These are phyloP conservation scores for Drosophila ogumai DNA, from an alignment of 1,140 invertebrate species.

Conservation along the genomic window DNA sequence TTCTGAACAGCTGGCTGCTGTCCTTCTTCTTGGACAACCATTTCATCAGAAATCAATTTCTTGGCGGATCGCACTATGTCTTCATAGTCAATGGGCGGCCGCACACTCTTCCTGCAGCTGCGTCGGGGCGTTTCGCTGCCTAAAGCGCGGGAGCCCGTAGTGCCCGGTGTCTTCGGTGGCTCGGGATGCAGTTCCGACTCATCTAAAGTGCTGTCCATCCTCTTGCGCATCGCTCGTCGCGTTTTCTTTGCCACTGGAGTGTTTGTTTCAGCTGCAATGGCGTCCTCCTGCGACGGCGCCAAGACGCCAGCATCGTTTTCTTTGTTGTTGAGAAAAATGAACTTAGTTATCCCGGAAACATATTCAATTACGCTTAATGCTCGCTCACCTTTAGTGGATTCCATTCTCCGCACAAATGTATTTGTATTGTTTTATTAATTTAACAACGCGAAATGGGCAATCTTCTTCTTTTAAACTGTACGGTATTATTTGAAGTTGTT, in stretches of 20 bases:
- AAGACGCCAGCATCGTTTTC: conserved; percentile 15
- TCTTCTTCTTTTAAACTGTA: conserved; percentile 17
- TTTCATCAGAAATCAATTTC: conserved; percentile 15
- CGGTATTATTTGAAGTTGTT: conserved; percentile 35
- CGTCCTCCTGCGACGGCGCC: conserved; percentile 19
- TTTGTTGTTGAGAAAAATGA: neutral
- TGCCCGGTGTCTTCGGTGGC: conserved; percentile 13
- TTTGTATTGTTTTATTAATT: neutral
- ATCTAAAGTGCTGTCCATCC: neutral
- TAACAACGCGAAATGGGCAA: conserved; percentile 1
- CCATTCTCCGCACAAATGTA: conserved; percentile 5
- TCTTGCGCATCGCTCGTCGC: conserved; percentile 5
- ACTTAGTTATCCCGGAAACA: neutral
- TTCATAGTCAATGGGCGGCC: conserved; percentile 65
- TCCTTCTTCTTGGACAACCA: neutral
- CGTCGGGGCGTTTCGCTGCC: conserved; percentile 65
- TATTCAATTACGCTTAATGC: neutral
- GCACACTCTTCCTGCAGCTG: conserved; percentile 71
- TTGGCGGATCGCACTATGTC: conserved; percentile 68
- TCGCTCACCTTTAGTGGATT: conserved; percentile 13
- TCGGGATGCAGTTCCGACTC: neutral
- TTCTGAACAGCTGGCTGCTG: conserved; percentile 25
- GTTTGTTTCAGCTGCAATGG: neutral
- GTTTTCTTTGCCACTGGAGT: conserved; percentile 53
- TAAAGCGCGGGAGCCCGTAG: neutral